phyloP scores from a whole-genome alignment of 2,113 vertebrate species.

The Cyprinus carpio region DNA sequence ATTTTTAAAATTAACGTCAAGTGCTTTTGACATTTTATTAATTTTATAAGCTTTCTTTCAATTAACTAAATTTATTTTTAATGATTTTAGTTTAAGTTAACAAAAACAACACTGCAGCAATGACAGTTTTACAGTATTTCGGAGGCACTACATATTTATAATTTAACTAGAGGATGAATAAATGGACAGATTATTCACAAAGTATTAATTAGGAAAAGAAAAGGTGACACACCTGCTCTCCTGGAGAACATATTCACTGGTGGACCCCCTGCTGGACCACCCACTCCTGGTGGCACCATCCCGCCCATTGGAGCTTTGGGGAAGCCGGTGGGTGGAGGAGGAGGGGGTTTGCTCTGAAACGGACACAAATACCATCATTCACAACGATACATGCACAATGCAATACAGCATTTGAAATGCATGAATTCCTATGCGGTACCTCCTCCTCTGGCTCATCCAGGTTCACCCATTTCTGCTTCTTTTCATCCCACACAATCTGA shows the following conservation, averaged over 20 bases:
- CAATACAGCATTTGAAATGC: conserved; percentile 58
- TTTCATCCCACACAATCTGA: conserved; percentile 96
- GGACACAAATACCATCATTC: background rate
- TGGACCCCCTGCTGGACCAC: conserved; percentile 66
- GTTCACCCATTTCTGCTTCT: conserved; percentile 92
- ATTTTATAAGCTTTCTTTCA: background rate
- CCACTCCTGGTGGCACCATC: conserved; percentile 30
- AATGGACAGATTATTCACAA: background rate
- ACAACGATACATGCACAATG: conserved; percentile 8
- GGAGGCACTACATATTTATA: no score
- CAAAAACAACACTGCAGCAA: background rate
- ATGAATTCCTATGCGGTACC: conserved; percentile 66
- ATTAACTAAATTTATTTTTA: background rate
- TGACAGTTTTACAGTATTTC: no score
- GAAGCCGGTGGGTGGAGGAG: conserved; percentile 86
- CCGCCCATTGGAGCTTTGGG: conserved; percentile 73
- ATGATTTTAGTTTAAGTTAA: background rate
- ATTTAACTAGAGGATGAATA: background rate
- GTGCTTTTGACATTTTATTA: background rate
- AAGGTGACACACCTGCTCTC: conserved; percentile 83
- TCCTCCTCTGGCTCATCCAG: conserved; percentile 94
- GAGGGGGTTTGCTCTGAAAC: conserved; percentile 83
- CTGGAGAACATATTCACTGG: conserved; percentile 92
- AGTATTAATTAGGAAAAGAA: background rate
- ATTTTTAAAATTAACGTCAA: background rate